Evolutionary conservation across 2,797 vertebrate species (phyloP), one percentile per base, ranked within the genome.

Genomic region (Enteromius argenteus): DNA sequence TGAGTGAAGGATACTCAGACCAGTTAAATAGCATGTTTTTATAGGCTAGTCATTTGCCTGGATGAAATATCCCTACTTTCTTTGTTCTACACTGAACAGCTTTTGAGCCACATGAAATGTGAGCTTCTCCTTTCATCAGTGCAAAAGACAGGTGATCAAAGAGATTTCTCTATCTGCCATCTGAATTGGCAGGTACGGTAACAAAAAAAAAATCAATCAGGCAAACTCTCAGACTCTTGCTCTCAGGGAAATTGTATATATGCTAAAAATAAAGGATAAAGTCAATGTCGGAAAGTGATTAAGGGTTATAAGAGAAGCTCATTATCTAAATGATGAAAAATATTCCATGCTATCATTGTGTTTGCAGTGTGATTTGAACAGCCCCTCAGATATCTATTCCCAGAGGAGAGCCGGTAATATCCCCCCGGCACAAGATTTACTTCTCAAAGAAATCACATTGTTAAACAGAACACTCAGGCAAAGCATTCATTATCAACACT

Each of bases 121-220:
- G 72, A 77, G 73, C 60, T 62, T 56, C 68, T 86, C 86, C 85
- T 89, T 89, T 88, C 66, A 88, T 86, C 86, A 88, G 77, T 27
- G 62, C 76, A 80, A 85, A 84, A 86, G 86, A 81, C 79, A 86
- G 84, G 46, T 51, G 73, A 86, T 89, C 85, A 89, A 89, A 89
- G 74, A 72, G 67, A 86, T 85, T 73, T 86, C 56, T 86, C 66
- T 66, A 78, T 85, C 85, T 64, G 79, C 66, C 78, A 60, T 85
- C 83, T 82, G 69, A 84, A 86, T 85, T 75, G 60, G 83, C 84
- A 85, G 87, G 83, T 84, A 85, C 23, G 58, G 58, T 53, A 80
- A 60, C 79, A 83, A 68, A 80, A 67, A 75, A n/a, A 86, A 68
- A 85, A 69, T 75, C 83, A 77, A 80, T 84, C 66, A 80, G 73